Percentiles rank a stretch among this genome's conserved stretches.
These are phyloP conservation scores for Muscicapa striata DNA, from an alignment of 2,797 vertebrate species.

Conservation along the genomic window DNA sequence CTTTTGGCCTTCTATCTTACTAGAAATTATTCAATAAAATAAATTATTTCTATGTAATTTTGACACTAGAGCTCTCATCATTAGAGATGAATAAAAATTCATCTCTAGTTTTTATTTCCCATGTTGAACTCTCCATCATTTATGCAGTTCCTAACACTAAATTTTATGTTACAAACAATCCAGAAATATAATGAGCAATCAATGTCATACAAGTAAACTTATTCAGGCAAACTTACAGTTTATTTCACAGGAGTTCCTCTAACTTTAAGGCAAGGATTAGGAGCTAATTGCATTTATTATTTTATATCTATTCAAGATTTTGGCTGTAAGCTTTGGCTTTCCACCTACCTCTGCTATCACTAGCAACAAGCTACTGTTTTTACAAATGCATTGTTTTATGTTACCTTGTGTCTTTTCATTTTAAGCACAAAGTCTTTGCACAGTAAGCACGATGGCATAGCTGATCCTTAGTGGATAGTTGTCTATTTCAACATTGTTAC, in stretches of 20 bases:
- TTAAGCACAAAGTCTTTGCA: neutral
- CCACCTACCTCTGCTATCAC: neutral
- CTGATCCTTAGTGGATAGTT: neutral
- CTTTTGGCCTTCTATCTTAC: neutral
- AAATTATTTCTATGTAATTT: neutral
- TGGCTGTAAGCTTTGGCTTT: neutral
- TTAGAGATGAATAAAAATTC: neutral
- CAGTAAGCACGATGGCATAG: rapidly evolving
- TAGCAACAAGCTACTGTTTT: neutral
- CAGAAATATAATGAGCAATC: neutral
- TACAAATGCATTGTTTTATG: neutral
- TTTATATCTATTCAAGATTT: neutral
- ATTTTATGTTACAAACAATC: neutral
- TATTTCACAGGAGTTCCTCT: neutral
- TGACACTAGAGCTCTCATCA: neutral
- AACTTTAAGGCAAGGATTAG: neutral
- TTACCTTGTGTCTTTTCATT: neutral
- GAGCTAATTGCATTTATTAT: neutral
- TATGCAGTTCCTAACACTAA: neutral
- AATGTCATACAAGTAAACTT: neutral
- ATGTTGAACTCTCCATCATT: neutral
- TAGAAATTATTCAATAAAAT: neutral
- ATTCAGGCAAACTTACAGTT: neutral
- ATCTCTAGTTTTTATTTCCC: neutral
- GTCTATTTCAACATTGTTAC: neutral